Evolutionary conservation across 1,140 invertebrate species (phyloP).

Genomic region (Pentalonia nigronervosa): DNA sequence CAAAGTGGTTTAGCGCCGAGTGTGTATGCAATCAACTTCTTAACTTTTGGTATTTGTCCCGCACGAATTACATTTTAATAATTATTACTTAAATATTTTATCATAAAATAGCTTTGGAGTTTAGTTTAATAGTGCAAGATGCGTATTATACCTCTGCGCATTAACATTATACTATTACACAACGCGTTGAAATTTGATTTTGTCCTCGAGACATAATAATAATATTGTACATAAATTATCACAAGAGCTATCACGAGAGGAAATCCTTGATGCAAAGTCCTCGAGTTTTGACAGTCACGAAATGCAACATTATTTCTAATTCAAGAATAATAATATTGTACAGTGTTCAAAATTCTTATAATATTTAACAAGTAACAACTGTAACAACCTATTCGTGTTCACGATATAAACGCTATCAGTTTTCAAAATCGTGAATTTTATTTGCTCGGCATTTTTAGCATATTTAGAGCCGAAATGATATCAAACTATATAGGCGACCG

Average conservation of each 20-base stretch:
- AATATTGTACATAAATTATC: neutral
- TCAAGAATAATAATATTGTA: neutral
- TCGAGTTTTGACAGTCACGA: conserved; percentile 36
- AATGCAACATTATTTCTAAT: conserved; percentile 15
- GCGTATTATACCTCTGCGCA: neutral
- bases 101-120: neutral
- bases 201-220: conserved; percentile 7
- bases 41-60: neutral
- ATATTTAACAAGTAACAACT: neutral
- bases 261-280: neutral
- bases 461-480: neutral
- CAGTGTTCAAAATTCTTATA: neutral
- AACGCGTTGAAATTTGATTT: neutral
- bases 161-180: neutral
- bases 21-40: neutral
- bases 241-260: neutral
- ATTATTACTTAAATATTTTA: neutral
- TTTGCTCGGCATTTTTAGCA: neutral
- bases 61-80: neutral
- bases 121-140: neutral
- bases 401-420: neutral
- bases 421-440: neutral
- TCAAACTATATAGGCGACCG: neutral
- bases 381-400: neutral
- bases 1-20: neutral